Evolutionary conservation across 1,140 invertebrate genomes (phyloP), one percentile per base, ranked within the genome.

Genomic region (Gryllus bimaculatus): DNA sequence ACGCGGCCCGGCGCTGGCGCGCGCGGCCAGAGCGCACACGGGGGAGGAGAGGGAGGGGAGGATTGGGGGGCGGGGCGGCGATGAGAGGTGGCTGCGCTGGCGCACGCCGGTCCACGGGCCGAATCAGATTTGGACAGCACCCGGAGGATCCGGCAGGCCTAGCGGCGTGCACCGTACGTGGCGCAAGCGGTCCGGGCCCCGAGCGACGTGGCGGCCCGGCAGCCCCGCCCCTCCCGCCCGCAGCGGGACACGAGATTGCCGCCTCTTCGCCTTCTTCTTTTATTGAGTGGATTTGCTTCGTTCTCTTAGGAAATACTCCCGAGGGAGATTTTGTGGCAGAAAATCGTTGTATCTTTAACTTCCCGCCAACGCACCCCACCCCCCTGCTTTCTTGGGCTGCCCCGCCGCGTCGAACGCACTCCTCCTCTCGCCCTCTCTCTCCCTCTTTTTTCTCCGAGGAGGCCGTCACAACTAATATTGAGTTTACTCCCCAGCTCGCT

Each of bases 391-490:
- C 26, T 39, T 39, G 26, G 5, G 26, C 26, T 66, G 2, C 54
- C 54, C 18, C 54, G 1, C 2, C 18, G 54, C 54, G 18, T 2
- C 54, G 54, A 54, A n/a, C n/a, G 26, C 26, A 39, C 26, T 39
- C 26, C 26, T 1, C 26, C 26, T 39, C 26, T 5, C 26, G 26
- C 26, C 5, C 26, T 39, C 26, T 39, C 26, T 39, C n/a, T n/a
- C n/a, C n/a, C n/a, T n/a, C n/a, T n/a, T n/a, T 39, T 39, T 39
- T 39, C 26, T 39, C 26, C 26, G 18, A 2, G 54, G 54, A 18
- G 49, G 54, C 54, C 54, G 54, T 66, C 54, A 66, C 54, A 66
- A 66, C 54, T 66, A 66, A 66, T 66, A 66, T 66, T 66, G 54
- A 66, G n/a, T n/a, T 66, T 66, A 66, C 54, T 66, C 54, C n/a